These are phyloP conservation scores for Chloroclysta siterata DNA, from an alignment of 2,888 invertebrate species.

Conservation along the genomic window DNA sequence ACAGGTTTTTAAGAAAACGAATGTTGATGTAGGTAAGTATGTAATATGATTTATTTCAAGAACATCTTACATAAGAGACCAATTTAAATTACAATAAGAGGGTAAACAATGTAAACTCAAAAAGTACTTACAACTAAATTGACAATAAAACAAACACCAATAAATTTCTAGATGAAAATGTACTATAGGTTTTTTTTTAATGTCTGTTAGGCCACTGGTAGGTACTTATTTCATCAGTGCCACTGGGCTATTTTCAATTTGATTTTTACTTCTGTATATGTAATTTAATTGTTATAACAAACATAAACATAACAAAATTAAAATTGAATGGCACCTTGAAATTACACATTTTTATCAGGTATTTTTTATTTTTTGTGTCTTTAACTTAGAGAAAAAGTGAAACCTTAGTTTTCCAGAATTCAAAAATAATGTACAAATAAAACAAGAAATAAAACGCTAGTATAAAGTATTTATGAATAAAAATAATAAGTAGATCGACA, in stretches of 20 bases:
- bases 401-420: neutral
- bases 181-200: neutral
- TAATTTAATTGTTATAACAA: too few relatives aligned
- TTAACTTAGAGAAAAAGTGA: constrained; percentile 10
- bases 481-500: constrained; percentile 3
- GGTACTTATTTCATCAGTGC: neutral
- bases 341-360: neutral
- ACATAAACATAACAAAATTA: neutral
- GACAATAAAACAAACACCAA: constrained; percentile 26
- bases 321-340: constrained; percentile 15
- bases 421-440: neutral
- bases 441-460: too few relatives aligned
- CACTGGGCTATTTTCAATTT: neutral
- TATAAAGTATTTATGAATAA: neutral
- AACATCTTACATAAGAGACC: constrained; percentile 51
- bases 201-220: constrained; percentile 4
- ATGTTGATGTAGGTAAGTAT: constrained; percentile 23
- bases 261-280: neutral
- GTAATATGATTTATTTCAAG: constrained; percentile 62
- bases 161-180: constrained; percentile 18
- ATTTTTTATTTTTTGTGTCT: neutral
- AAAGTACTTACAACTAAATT: constrained; percentile 36
- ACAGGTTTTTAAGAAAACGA: constrained; percentile 29
- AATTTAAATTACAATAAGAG: constrained; percentile 36
- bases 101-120: constrained; percentile 36